phyloP scores from a whole-genome alignment of 2,888 invertebrate species.

The Agelastica alni region DNA sequence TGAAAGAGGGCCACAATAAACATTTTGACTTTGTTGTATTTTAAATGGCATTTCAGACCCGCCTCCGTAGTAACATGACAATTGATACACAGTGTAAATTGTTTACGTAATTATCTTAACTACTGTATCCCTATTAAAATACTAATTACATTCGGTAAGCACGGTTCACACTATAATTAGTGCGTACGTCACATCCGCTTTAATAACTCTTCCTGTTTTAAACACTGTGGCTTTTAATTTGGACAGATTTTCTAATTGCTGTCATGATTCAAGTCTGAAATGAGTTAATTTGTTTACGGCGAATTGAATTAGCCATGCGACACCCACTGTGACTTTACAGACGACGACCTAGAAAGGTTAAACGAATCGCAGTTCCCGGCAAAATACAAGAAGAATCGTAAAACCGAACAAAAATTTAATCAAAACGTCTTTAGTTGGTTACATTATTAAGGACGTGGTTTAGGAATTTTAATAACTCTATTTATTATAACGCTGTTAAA shows the following conservation, averaged over 20 bases:
- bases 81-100: conserved; percentile 55
- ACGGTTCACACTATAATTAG: conserved; percentile 57
- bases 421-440: no score
- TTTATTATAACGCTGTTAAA: no score
- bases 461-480: no score
- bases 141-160: conserved; percentile 57
- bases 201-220: conserved; percentile 51
- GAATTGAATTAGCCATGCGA: conserved; percentile 30
- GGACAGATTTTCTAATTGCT: conserved; percentile 47
- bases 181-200: conserved; percentile 54
- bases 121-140: conserved; percentile 59
- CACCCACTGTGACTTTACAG: conserved; percentile 23
- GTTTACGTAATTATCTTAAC: conserved; percentile 57
- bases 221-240: conserved; percentile 46
- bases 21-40: conserved; percentile 20
- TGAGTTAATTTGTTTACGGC: conserved; percentile 32
- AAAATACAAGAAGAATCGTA: no score
- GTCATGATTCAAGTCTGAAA: conserved; percentile 35
- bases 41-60: conserved; percentile 36
- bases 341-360: conserved; percentile 17
- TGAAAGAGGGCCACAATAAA: conserved; percentile 9
- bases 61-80: conserved; percentile 48
- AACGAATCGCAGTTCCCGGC: conserved; percentile 5
- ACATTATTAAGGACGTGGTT: no score
- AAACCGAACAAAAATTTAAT: no score